Base-by-base conservation (phyloP, 2,113 vertebrate species). In the Numenius arquata region DNA sequence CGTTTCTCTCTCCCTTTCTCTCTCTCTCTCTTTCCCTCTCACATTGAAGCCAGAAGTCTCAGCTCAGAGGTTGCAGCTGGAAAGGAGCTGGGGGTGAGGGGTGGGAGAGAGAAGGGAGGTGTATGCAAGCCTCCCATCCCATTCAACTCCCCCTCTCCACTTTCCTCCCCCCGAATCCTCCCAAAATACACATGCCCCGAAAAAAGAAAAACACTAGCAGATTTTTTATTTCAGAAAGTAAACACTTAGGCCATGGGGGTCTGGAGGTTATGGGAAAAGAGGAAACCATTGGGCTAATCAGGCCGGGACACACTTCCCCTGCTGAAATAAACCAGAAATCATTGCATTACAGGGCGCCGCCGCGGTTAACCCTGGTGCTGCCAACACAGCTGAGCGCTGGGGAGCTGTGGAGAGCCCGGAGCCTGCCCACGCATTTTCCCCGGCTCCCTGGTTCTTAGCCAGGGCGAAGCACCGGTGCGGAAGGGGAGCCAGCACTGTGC, bases 201-300 rank as follows among this genome's bases (percentile, higher is more conserved):
- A 97, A 98, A 96, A 98, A 98, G 97, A 98, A 98, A 98, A 98
- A 98, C 98, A 98, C 98, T 98, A 98, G 98, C 98, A 98, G 98
- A 99, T 99, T 99, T 99, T 99, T 99, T 99, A 99, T 98, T 98
- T 98, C 98, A 99, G 98, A 99, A 99, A 99, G 99, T 99, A 99
- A 99, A 99, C 99, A 99, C 98, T 99, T 97, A 97, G 99, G 98
- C 98, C 98, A 98, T 97, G 98, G 98, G 99, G 99, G 99, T 99
- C 99, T 98, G 98, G 98, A 99, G 99, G 99, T 99, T 99, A 99
- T 99, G 99, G 99, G 99, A 99, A 99, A 99, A 98, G 98, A 99
- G 99, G 99, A 99, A 99, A 98, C 99, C 98, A 98, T 98, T 98
- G 98, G 99, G 98, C 98, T 99, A 99, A 99, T 99, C 99, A 99